Base-by-base conservation (phyloP, 2,113 vertebrate species). In the Tapirus terrestris region DNA sequence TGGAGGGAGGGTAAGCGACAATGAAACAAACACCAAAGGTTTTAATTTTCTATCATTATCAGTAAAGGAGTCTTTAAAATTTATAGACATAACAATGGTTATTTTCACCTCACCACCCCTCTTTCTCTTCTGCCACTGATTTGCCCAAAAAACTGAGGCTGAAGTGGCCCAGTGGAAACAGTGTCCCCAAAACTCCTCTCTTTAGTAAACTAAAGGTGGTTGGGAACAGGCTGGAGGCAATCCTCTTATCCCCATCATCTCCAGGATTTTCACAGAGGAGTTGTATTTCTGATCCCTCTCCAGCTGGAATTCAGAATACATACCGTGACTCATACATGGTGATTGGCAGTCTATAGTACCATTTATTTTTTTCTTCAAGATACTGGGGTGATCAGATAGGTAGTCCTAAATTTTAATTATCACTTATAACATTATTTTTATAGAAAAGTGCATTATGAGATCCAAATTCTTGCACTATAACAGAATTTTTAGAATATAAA, bases 401-500 rank as follows among this genome's bases (percentile, higher is more conserved):
- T 51, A 60, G 48, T 48, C n/a, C 53, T 87, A 39, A 45, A 36
- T 70, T 90, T 96, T 96, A 88, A 31, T 72, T 11, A 90, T 72
- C 39, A 76, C 36, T 56, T 23, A n/a, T 31, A 84, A 60, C 39
- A 43, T 82, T 77, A 61, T 48, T 77, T 70, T 88, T 89, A 92
- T 81, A 11, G 60, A 27, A 56, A 96, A 75, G 17, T 53, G 14
- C 85, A 84, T 84, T 70, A 70, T 51, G 1, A 11, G 12, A 67
- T 72, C 27, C 8, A 82, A 86, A 77, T 77, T 91, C 60, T 95
- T 81, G n/a, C 8, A 89, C 84, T 80, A 63, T 27, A 87, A 89
- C 9, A 75, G 63, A 89, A 67, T 58, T 89, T 96, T 67, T 6
- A 27, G 27, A 27, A 31, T 53, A 43, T 4, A 70, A 33, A 33